Conservation (phyloP, 2,113 vertebrate species). For the Recurvirostra avosetta region DNA sequence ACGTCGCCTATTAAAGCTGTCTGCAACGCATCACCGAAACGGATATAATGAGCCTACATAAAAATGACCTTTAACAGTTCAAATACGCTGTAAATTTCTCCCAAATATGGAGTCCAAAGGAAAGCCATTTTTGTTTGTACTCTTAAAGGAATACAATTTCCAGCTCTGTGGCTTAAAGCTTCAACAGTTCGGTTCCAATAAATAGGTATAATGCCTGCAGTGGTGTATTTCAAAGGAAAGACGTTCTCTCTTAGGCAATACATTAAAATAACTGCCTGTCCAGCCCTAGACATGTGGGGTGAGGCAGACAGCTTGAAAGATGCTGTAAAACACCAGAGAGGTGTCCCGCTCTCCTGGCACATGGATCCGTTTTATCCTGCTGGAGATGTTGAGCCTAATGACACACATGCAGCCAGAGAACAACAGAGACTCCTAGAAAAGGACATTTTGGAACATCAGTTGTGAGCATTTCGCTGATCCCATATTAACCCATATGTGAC, state of each 20-base stretch:
- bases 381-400: accelerated
- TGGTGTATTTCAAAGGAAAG: background rate
- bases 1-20: accelerated
- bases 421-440: background rate
- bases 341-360: background rate
- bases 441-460: background rate
- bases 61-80: background rate
- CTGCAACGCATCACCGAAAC: background rate
- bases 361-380: background rate
- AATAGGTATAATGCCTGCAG: background rate
- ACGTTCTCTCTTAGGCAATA: background rate
- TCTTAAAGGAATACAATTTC: background rate
- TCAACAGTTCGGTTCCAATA: background rate
- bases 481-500: background rate
- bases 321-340: background rate
- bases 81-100: background rate
- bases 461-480: background rate
- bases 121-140: background rate
- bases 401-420: background rate
- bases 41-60: background rate
- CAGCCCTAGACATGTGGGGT: background rate
- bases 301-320: background rate
- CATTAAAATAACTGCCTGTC: background rate
- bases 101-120: background rate
- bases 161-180: background rate